A percentile compares a stretch with the other conserved stretches of the same genome.
phyloP scores from a whole-genome alignment of 1,140 invertebrate genomes.

The Caenorhabditis brenneri region DNA sequence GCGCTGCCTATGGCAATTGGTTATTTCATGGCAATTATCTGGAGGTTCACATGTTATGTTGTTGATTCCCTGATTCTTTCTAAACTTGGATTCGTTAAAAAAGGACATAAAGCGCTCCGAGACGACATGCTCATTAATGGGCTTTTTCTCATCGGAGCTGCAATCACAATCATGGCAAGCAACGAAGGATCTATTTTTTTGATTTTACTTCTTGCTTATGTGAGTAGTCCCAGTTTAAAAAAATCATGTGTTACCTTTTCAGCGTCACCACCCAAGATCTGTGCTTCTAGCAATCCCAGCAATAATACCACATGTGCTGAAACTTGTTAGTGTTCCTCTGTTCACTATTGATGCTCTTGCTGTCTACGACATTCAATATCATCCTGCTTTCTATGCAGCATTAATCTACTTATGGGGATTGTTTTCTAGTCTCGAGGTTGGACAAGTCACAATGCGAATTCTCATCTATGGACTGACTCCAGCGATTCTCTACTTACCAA shows the following conservation, averaged over 20 bases:
- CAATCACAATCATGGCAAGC: neutral
- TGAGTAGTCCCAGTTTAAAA: neutral
- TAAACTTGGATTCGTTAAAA: neutral
- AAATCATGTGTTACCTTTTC: neutral
- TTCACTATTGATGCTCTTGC: neutral
- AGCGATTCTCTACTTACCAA: neutral
- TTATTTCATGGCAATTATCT: neutral
- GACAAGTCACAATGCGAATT: neutral
- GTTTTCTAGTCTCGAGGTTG: neutral
- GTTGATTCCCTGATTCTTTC: neutral
- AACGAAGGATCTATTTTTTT: slow-evolving; percentile 11
- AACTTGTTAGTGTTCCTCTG: neutral
- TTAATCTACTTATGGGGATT: neutral
- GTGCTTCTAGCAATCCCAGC: neutral
- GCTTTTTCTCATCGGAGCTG: neutral
- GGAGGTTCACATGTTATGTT: neutral
- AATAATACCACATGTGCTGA: neutral
- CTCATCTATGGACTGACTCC: neutral
- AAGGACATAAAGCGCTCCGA: neutral
- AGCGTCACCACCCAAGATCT: slow-evolving; percentile 7
- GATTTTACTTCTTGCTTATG: neutral
- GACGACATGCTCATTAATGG: slow-evolving; percentile 15
- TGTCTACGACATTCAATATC: neutral
- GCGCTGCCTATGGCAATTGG: neutral
- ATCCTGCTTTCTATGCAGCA: neutral